phyloP scores from a whole-genome alignment of 2,113 vertebrate species.

The Nothocercus nigrocapillus region DNA sequence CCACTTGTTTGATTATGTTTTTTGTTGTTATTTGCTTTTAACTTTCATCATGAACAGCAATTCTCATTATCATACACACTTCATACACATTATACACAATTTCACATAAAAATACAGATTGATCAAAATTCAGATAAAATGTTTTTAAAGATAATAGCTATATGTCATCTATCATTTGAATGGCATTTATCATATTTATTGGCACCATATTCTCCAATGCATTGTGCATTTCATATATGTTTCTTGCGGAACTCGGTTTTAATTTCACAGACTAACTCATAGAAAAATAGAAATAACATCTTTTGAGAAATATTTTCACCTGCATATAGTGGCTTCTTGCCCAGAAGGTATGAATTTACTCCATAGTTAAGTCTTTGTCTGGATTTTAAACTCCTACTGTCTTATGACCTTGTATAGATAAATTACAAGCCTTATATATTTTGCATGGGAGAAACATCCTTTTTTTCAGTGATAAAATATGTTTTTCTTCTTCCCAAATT shows the following conservation, averaged over 20 bases:
- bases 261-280: background rate
- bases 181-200: background rate
- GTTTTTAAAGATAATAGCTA: background rate
- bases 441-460: background rate
- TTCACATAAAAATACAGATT: background rate
- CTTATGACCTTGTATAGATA: background rate
- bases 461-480: background rate
- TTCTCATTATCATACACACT: rapidly evolving
- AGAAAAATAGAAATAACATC: background rate
- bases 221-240: background rate
- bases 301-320: background rate
- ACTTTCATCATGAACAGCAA: background rate
- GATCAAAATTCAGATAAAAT: background rate
- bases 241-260: background rate
- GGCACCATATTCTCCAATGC: background rate
- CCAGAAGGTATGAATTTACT: background rate
- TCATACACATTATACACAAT: no score
- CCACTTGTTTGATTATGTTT: background rate
- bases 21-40: background rate
- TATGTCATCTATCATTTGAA: background rate
- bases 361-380: background rate
- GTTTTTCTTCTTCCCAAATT: background rate
- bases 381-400: background rate
- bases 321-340: background rate
- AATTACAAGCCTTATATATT: background rate